Percentiles rank a stretch among this genome's conserved stretches.
phyloP scores from a whole-genome alignment of 2,888 invertebrate species.

The Neocrepidodera transversa region DNA sequence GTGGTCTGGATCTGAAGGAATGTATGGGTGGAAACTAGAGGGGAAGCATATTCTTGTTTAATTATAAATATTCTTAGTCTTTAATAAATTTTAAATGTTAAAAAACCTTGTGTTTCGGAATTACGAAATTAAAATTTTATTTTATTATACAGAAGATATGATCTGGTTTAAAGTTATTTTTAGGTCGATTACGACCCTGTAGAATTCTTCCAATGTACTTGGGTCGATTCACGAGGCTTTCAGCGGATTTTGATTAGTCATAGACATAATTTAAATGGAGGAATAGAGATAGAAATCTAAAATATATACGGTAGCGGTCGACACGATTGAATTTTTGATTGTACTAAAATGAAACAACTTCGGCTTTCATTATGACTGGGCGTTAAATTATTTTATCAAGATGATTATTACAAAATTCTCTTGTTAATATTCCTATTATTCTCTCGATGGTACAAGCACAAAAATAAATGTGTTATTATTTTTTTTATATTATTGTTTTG shows the following conservation, averaged over 20 bases:
- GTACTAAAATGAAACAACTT: conserved; percentile 57
- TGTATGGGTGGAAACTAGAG: too few species aligned
- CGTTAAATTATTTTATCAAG: conserved; percentile 53
- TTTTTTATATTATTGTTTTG: conserved; percentile 2
- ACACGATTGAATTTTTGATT: conserved; percentile 60
- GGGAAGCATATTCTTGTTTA: too few species aligned
- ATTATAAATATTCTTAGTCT: too few species aligned
- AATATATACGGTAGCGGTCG: conserved; percentile 60
- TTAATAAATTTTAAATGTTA: too few species aligned
- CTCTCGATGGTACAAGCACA: conserved; percentile 13
- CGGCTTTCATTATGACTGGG: conserved; percentile 57
- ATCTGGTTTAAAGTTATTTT: too few species aligned
- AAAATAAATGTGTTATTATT: conserved; percentile 27
- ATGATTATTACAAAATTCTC: conserved; percentile 41
- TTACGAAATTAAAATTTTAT: too few species aligned
- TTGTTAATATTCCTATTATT: conserved; percentile 29
- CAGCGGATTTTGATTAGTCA: conserved; percentile 62
- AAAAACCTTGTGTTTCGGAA: too few species aligned
- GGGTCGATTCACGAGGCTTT: conserved; percentile 54
- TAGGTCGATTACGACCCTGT: conserved; percentile 10
- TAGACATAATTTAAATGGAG: conserved; percentile 61
- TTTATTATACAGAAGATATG: too few species aligned
- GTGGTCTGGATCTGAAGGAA: too few species aligned
- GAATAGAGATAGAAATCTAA: conserved; percentile 61
- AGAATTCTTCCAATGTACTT: conserved; percentile 16